Base-by-base conservation (phyloP, 2,888 invertebrate species). In the Venusia cambrica region DNA sequence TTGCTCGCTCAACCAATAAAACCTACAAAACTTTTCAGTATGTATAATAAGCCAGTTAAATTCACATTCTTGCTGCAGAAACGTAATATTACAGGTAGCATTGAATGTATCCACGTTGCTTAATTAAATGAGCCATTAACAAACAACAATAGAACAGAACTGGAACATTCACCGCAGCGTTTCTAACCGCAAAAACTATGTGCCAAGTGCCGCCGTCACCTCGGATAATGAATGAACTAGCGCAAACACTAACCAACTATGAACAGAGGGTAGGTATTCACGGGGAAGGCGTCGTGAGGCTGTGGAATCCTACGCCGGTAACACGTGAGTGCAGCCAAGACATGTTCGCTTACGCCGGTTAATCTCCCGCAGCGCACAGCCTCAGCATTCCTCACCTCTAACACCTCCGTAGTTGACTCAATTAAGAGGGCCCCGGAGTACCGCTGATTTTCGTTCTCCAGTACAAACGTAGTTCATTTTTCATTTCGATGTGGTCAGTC, bases 331-430 rank as follows among this genome's bases (percentile, higher is more conserved):
- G 54, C 45, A 54, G 49, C 48, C 48, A 39, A 53, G 57, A 54
- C 60, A 57, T 59, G 60, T 62, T 63, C 48, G 62, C 73, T 68
- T 64, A 62, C 62, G 44, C 34, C 39, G 55, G n/a, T n/a, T n/a
- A n/a, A 40, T 42, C 48, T 42, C 41, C 38, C 44, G 36, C 51
- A 50, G 38, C 47, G 35, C 38, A 37, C 45, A 46, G 54, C 63
- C 55, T 66, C 62, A 62, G 61, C 68, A 53, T 59, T 45, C 48
- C 35, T 31, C 49, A 49, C 57, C 45, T 43, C 54, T 54, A 52
- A 52, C 47, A 44, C 57, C 50, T 9, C 30, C 29, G 24, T 40
- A 29, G 46, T 51, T 60, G 57, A 51, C 57, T 57, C 60, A 62
- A 69, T 71, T 68, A 68, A 60, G 51, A 54, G 47, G n/a, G n/a